Evolutionary conservation across 35 echinoderm and acorn worm genomes (phyloP), one percentile per base, ranked within the genome.

Genomic region (Strongylocentrotus purpuratus): DNA sequence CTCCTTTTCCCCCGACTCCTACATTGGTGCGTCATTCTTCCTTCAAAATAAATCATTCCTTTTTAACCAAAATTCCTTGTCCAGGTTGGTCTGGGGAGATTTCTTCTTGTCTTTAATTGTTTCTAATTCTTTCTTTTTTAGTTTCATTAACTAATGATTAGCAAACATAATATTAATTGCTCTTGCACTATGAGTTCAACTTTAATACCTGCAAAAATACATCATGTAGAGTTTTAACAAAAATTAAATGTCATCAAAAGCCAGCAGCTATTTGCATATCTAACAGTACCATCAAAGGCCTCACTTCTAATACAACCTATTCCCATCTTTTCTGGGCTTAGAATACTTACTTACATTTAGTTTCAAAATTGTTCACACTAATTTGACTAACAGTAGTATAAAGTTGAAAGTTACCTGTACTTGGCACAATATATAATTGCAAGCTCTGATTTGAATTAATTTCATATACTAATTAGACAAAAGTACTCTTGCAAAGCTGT

Each of bases 1-100:
- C 87, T 33, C 20, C 2, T 89, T 46, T 41, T 41, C 70, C 31
- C 87, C 12, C 25, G 12, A 45, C 33, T 89, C 87, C 87, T 89
- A 89, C 87, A 89, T 46, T 89, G 87, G 87, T 89, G 87, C 87
- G 33, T 89, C 45, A 89, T 33, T 89, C 45, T 18, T 45, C 87
- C 32, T 89, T 78, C 65, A n/a, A 78, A 78, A 70, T 22, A 78
- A 78, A 28, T 78, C 20, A 78, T 78, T 28, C 65, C 22, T n/a
- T n/a, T 78, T 78, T 78, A 78, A 78, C 65, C 65, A 4, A 22
- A 78, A 28, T n/a, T 78, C 65, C 65, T n/a, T 78, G 65, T 78
- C 65, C 65, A 78, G 65, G 65, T 78, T 78, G 65, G 65, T 78
- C 5, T n/a, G 25, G 65, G 65, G 65, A 78, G 22, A n/a, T 78